Percentiles rank a stretch among this genome's conserved stretches.
phyloP scores from a whole-genome alignment of 1,140 invertebrate genomes.

The Pseudomyrmex gracilis region DNA sequence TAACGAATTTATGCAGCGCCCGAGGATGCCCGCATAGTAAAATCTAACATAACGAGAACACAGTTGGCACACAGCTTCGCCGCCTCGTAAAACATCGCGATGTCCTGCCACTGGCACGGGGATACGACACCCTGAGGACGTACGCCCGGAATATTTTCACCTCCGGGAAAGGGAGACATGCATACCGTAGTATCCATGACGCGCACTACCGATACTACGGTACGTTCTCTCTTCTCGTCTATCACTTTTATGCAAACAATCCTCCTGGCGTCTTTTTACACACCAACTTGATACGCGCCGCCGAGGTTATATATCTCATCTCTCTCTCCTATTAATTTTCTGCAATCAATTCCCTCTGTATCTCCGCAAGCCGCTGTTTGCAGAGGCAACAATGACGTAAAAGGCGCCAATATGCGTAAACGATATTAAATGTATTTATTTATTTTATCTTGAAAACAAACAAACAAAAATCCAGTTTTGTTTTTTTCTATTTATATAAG shows the following conservation, averaged over 20 bases:
- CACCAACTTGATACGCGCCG: conserved; percentile 27
- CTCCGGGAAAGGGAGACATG: conserved; percentile 66
- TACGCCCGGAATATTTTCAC: conserved; percentile 68
- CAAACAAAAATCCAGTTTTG: neutral
- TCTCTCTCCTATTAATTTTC: conserved; percentile 55
- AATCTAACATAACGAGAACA: conserved; percentile 83
- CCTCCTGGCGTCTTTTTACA: conserved; percentile 45
- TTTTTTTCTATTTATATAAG: too few species aligned
- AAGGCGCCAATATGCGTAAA: neutral
- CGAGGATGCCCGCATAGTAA: conserved; percentile 74
- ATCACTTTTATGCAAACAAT: conserved; percentile 58
- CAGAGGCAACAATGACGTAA: neutral
- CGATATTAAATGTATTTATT: neutral
- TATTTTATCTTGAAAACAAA: neutral
- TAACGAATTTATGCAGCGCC: conserved; percentile 83
- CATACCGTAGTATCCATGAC: conserved; percentile 52
- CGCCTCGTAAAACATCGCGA: conserved; percentile 82
- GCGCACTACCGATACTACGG: conserved; percentile 29
- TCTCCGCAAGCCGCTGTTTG: conserved; percentile 15
- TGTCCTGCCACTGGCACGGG: conserved; percentile 54
- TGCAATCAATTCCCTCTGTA: conserved; percentile 44
- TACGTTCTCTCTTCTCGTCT: conserved; percentile 16
- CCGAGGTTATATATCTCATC: neutral
- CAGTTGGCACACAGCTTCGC: conserved; percentile 82
- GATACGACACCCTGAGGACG: conserved; percentile 77